phyloP scores from a whole-genome alignment of 2,113 vertebrate species.

The Euleptes europaea region DNA sequence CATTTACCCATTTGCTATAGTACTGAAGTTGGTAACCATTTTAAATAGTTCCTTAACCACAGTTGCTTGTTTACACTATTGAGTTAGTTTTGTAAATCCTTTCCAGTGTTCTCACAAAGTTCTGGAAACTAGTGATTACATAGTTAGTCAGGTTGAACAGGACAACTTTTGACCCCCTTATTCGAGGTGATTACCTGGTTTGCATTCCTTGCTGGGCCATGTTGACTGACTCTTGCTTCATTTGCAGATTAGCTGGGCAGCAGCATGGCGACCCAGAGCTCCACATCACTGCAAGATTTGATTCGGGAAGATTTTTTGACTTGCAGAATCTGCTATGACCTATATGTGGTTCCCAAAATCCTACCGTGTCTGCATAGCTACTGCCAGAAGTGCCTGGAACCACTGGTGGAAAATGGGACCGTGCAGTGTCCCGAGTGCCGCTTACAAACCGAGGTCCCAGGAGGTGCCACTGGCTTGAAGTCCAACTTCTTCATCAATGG shows the following conservation, averaged over 20 bases:
- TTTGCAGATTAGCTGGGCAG: not conserved
- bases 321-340: constrained; percentile 47
- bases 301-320: constrained; percentile 46
- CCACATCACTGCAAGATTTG: constrained; percentile 19
- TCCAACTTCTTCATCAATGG: constrained; percentile 47
- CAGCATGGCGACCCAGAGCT: constrained; percentile 9
- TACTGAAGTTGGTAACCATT: not conserved
- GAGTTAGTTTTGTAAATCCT: not conserved
- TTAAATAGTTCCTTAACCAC: not conserved
- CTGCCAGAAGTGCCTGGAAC: constrained; percentile 37
- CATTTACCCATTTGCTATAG: not conserved
- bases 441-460: constrained; percentile 9
- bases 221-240: not conserved
- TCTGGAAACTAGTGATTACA: not conserved
- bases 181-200: not conserved
- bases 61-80: not conserved
- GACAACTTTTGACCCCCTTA: not conserved
- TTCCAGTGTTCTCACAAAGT: not conserved
- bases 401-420: not conserved
- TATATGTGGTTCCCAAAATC: constrained; percentile 25
- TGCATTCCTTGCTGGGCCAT: not conserved
- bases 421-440: constrained; percentile 39
- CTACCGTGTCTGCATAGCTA: constrained; percentile 43
- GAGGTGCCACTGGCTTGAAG: constrained; percentile 15
- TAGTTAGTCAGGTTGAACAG: not conserved